Base-by-base conservation (phyloP, 2,888 invertebrate genomes). In the Drosophila nigritarsus region DNA sequence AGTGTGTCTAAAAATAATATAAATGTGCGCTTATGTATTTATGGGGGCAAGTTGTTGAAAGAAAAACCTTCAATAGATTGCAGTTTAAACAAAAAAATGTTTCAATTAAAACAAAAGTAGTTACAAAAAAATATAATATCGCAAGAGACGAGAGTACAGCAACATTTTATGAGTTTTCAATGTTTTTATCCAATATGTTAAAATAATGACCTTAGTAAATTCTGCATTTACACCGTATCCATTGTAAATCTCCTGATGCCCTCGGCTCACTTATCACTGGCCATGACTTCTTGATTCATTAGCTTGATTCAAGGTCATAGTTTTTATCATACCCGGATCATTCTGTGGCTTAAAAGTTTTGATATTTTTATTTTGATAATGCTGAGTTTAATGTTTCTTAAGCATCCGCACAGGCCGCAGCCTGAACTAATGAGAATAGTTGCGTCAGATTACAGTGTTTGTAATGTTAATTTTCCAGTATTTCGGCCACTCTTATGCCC, bases 381-480 rank as follows among this genome's bases (percentile, higher is more conserved):
- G 99, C 99, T 8, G 99, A 99, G 92, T 99, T 99, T 48, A 99
- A 94, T 4, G 99, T 99, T 0, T 99, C 99, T 58, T 96, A 97
- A 30, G 99, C 99, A 92, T 99, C 99, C 20, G 99, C 99, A 93
- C 99, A 99, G 1, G 99, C 99, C 38, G 99, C 97, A 3, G 99
- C 99, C 95, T 99, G 99, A 62, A 96, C 96, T 91, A 99, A 96
- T 36, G 97, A 98, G 93, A 99, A 99, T 63, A 99, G 93, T 63
- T 99, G 94, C 0, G 99, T 99, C 93, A 99, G 94, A 94, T 99
- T 99, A 94, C 99, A 99, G 92, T 99, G 99, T 74, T 99, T 97
- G 56, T 97, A 97, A 93, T 98, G 95, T 88, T 98, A 95, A 84
- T 96, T 95, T 93, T 99, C 99, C 83, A 99, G 93, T 87, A 96